A percentile compares a stretch with the other conserved stretches of the same genome.
phyloP scores from a whole-genome alignment of 2,797 vertebrate species.

The Pogoniulus pusillus region DNA sequence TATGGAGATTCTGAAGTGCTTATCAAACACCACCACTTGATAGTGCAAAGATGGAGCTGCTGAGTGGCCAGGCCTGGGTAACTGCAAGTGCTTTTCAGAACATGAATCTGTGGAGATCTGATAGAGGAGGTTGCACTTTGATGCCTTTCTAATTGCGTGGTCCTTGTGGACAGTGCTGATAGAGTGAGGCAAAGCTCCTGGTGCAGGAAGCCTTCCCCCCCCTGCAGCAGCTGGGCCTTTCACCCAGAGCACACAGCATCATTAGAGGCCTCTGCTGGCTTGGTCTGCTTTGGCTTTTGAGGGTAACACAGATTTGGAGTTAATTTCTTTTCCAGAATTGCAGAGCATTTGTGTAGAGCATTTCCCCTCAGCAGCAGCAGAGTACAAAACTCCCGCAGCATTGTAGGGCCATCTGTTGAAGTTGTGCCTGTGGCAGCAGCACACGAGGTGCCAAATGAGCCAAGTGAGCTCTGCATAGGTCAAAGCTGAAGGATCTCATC shows the following conservation, averaged over 20 bases:
- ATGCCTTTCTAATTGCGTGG: not conserved
- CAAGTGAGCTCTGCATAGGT: not conserved
- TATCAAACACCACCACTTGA: not conserved
- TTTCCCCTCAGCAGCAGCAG: not conserved
- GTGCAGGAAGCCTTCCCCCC: not conserved
- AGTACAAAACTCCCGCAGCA: slow-evolving; percentile 34
- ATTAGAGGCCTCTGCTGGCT: slow-evolving; percentile 49
- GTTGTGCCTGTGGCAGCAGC: slow-evolving; percentile 45
- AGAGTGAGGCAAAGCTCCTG: not conserved
- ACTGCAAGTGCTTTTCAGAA: not conserved
- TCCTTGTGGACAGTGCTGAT: not conserved
- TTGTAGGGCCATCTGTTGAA: slow-evolving; percentile 61
- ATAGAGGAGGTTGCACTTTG: not conserved
- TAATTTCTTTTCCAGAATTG: slow-evolving; percentile 54
- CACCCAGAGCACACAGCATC: not conserved
- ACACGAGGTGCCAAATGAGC: slow-evolving; percentile 37
- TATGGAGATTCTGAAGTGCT: slow-evolving; percentile 30
- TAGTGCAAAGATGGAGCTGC: not conserved
- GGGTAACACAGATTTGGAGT: slow-evolving; percentile 57
- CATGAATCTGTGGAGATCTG: not conserved
- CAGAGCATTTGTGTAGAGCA: slow-evolving; percentile 20
- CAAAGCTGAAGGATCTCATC: slow-evolving; percentile 10
- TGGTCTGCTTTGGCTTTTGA: slow-evolving; percentile 62
- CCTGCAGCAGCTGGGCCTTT: not conserved
- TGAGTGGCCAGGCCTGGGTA: not conserved